Evolutionary conservation across 1,140 invertebrate species (phyloP), one percentile per base, ranked within the genome.

Genomic region (Drosophila nigromelanica): DNA sequence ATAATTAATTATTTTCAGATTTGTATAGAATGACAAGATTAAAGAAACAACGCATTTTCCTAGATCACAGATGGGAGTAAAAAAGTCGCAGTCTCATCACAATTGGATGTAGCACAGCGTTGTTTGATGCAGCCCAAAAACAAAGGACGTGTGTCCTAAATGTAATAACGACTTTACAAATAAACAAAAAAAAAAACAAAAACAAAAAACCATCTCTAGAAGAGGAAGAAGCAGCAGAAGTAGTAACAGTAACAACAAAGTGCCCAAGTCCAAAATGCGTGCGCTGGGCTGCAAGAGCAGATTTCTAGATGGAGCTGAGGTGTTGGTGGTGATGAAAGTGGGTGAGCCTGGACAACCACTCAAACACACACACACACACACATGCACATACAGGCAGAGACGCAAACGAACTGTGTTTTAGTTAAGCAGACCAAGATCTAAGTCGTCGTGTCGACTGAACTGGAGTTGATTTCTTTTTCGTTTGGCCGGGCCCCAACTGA

Each of bases 101-200:
- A 45, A 14, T 4, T 43, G 24, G n/a, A 33, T 12, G 42, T 24
- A 35, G 47, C 27, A 14, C 10, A 11, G 24, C 47, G 47, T n/a
- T 52, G 50, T 52, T 15, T 45, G 35, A 12, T 60, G 55, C 48
- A 68, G 39, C 47, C 71, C 56, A 78, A 80, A 81, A 61, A 64
- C 58, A 77, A 67, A 63, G 52, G 52, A 78, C 58, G 70, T 82
- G 54, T 80, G 81, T 86, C 77, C 52, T 75, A 74, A 87, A 87
- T 85, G 72, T 87, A 87, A 87, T 87, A 87, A 87, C 79, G 80
- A 87, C 76, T 89, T 87, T 69, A 76, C 83, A 87, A 87, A 89
- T 89, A 87, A 89, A 86, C 18, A 37, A 54, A 33, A 35, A 21
- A 40, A 51, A 33, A 51, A 11, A n/a, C n/a, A n/a, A n/a, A 5